Evolutionary conservation across 2,797 vertebrate genomes (phyloP).

Genomic region (Pampus argenteus): DNA sequence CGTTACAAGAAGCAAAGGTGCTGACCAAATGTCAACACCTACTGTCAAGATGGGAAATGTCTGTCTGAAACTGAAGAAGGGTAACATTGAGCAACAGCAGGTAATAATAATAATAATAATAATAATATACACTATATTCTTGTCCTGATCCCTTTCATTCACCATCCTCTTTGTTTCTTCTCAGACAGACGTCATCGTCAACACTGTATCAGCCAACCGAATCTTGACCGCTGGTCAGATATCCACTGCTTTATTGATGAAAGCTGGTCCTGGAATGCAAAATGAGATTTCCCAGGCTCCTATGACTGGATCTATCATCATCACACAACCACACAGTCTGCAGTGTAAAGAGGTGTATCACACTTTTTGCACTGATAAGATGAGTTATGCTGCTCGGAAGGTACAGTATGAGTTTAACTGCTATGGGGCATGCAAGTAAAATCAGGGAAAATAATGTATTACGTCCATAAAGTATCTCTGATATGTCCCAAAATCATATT

Average conservation of each 20-base stretch:
- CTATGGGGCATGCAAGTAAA: background rate
- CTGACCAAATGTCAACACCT: accelerated
- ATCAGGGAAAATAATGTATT: too few relatives aligned
- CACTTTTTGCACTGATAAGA: accelerated
- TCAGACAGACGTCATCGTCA: constrained; percentile 88
- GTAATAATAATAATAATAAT: constrained; percentile 86
- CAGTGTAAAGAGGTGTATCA: constrained; percentile 79
- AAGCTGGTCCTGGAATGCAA: constrained; percentile 72
- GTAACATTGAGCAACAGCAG: constrained; percentile 76
- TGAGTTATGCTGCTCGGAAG: accelerated
- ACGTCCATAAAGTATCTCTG: background rate
- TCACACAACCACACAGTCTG: constrained; percentile 59
- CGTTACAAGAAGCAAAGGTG: background rate
- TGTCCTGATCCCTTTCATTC: background rate
- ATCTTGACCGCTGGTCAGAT: accelerated
- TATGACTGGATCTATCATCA: background rate
- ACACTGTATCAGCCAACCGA: accelerated
- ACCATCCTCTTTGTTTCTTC: constrained; percentile 20
- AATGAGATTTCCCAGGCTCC: accelerated
- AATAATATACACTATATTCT: background rate
- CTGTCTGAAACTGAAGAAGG: constrained; percentile 72
- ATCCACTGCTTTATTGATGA: constrained; percentile 63
- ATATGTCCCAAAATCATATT: too few relatives aligned
- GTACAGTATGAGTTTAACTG: constrained; percentile 49
- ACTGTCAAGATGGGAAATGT: constrained; percentile 43